Base-by-base conservation (phyloP, 2,888 invertebrate species). In the Metopia argyrocephala region DNA sequence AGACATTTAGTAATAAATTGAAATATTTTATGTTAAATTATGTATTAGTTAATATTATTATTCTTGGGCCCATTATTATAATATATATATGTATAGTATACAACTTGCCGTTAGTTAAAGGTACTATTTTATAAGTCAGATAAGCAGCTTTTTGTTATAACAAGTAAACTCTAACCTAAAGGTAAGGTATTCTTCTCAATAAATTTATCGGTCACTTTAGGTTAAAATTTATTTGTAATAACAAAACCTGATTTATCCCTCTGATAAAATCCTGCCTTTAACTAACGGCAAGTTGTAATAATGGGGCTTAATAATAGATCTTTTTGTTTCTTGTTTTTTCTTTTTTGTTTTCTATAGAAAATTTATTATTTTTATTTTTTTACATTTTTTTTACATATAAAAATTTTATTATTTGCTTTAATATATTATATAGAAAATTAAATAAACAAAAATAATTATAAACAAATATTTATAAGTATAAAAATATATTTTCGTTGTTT, bases 401-500 rank as follows among this genome's bases (percentile, higher is more conserved):
- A 70, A 78, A 59, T 31, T 59, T 27, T 57, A 12, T 6, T 59
- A 54, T 61, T 69, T 70, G 69, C 31, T 78, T 70, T 61, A 70
- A 81, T 78, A 65, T 50, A n/a, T n/a, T n/a, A n/a, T n/a, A n/a
- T n/a, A n/a, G n/a, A n/a, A 38, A 38, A 12, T 12, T 12, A 70
- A 75, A 56, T 48, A 12, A 59, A 71, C 76, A 70, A 21, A 68
- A n/a, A n/a, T n/a, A n/a, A n/a, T n/a, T n/a, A n/a, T 65, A 70
- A 57, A 71, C 65, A n/a, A n/a, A n/a, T n/a, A n/a, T n/a, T 62
- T 48, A 25, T 69, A 73, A 78, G 69, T 57, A 73, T 75, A 68
- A 76, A 65, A 78, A 75, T 74, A 65, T 78, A 75, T 69, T 61
- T 81, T 81, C 81, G 81, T 81, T 81, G 81, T 81, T 81, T 78